Evolutionary conservation across 92 coral and sea anemone species (phyloP).

Genomic region (Desmophyllum pertusum): DNA sequence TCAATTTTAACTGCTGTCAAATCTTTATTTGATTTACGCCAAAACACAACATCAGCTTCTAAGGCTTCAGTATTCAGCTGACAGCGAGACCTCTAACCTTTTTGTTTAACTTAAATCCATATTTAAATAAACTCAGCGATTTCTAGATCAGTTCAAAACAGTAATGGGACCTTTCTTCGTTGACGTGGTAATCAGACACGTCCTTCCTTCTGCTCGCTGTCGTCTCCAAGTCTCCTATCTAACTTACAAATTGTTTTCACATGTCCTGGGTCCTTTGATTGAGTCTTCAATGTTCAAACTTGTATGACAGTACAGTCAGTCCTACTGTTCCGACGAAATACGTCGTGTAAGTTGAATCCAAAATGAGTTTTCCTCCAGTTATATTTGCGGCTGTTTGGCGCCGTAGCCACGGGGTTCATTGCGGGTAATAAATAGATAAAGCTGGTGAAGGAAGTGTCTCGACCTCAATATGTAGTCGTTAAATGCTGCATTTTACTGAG

Average conservation of each 20-base stretch:
- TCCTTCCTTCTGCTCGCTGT: not conserved
- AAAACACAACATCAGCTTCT: not conserved
- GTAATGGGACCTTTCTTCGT: not conserved
- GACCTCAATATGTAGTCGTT: conserved; percentile 3
- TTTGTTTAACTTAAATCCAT: conserved; percentile 7
- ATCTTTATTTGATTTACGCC: not conserved
- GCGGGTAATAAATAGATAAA: not conserved
- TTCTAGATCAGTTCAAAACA: not conserved
- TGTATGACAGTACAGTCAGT: not conserved
- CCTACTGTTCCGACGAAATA: conserved; percentile 4
- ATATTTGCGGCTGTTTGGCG: conserved; percentile 20
- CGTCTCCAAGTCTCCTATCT: conserved; percentile 12
- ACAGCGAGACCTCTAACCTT: conserved; percentile 5
- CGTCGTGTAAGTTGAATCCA: not conserved
- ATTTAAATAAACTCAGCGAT: not conserved
- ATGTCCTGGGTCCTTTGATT: conserved; percentile 3
- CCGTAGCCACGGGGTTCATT: not conserved
- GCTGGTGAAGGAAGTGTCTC: not conserved
- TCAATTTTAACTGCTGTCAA: not conserved
- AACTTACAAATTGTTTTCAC: not conserved
- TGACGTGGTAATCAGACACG: not conserved
- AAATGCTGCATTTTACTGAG: not conserved
- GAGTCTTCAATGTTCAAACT: not conserved
- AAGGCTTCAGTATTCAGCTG: not conserved
- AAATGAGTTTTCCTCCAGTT: not conserved